Evolutionary conservation across 2,113 vertebrate species (phyloP).

Genomic region (Clinocottus analis): DNA sequence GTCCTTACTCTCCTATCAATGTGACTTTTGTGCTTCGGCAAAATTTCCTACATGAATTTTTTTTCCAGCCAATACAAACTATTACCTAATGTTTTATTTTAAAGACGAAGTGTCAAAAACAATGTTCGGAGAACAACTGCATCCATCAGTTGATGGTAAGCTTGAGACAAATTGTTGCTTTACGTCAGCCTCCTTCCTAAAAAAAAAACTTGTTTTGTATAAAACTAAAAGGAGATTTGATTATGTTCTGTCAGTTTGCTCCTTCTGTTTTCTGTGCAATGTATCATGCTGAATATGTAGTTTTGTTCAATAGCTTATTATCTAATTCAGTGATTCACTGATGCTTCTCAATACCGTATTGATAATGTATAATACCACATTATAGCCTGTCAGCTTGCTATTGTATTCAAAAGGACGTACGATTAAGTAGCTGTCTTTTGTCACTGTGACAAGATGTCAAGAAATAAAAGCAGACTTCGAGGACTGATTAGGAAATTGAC

Average conservation of each 20-base stretch:
- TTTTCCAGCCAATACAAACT: neutral
- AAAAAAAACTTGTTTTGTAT: neutral
- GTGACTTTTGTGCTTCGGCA: neutral
- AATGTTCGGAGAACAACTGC: slow-evolving; percentile 1
- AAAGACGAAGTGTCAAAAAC: slow-evolving; percentile 18
- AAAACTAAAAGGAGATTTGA: neutral
- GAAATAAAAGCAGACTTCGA: slow-evolving; percentile 62
- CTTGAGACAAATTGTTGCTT: neutral
- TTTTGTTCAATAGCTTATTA: slow-evolving; percentile 15
- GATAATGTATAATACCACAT: slow-evolving; percentile 56
- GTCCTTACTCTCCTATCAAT: slow-evolving; percentile 16
- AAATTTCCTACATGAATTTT: slow-evolving; percentile 19
- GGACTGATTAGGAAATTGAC: slow-evolving; percentile 69
- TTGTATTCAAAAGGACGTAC: slow-evolving; percentile 42
- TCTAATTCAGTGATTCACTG: slow-evolving; percentile 35
- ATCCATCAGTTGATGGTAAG: slow-evolving; percentile 1
- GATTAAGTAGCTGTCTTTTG: slow-evolving; percentile 56
- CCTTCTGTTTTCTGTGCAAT: neutral
- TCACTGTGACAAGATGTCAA: slow-evolving; percentile 52
- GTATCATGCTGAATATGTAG: slow-evolving; percentile 10
- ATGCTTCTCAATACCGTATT: slow-evolving; percentile 42
- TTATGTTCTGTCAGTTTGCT: neutral
- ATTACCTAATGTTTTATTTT: neutral
- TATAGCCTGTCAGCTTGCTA: slow-evolving; percentile 43
- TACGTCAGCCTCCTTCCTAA: neutral